phyloP scores from a whole-genome alignment of 2,797 vertebrate genomes.

The Octomys mimax region DNA sequence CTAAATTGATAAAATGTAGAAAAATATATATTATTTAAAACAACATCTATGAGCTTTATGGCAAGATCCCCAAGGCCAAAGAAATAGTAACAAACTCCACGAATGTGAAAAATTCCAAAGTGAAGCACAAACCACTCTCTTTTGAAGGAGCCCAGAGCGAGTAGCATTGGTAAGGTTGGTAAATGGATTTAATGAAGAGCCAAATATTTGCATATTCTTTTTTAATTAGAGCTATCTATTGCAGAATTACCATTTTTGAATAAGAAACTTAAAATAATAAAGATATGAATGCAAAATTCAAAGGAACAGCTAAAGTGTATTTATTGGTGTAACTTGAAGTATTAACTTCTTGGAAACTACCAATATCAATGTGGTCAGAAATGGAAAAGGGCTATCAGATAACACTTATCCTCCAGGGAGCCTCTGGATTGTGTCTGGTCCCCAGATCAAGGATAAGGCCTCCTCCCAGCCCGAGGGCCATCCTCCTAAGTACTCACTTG shows the following conservation, averaged over 20 bases:
- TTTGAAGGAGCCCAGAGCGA: neutral
- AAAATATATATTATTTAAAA: conserved; percentile 42
- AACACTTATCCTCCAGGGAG: conserved; percentile 69
- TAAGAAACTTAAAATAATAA: conserved; percentile 34
- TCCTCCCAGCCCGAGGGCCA: conserved; percentile 65
- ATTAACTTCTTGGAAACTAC: conserved; percentile 81
- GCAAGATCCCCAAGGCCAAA: neutral
- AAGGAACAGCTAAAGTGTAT: neutral
- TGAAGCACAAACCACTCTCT: neutral
- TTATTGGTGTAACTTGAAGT: conserved; percentile 75
- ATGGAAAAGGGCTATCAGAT: conserved; percentile 83
- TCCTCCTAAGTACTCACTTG: conserved; percentile 84
- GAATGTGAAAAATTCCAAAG: neutral
- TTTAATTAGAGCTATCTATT: neutral
- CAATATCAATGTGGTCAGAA: conserved; percentile 75
- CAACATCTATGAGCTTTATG: neutral
- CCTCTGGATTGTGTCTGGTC: conserved; percentile 73
- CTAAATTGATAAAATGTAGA: conserved; percentile 22
- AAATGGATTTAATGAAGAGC: neutral
- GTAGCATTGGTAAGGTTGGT: neutral
- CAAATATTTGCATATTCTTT: conserved; percentile 14
- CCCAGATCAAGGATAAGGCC: conserved; percentile 78
- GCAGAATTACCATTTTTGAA: conserved; percentile 32
- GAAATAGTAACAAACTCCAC: neutral
- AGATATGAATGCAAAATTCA: conserved; percentile 7